phyloP scores from a whole-genome alignment of 2,888 invertebrate genomes.

The Pandemis corylana region DNA sequence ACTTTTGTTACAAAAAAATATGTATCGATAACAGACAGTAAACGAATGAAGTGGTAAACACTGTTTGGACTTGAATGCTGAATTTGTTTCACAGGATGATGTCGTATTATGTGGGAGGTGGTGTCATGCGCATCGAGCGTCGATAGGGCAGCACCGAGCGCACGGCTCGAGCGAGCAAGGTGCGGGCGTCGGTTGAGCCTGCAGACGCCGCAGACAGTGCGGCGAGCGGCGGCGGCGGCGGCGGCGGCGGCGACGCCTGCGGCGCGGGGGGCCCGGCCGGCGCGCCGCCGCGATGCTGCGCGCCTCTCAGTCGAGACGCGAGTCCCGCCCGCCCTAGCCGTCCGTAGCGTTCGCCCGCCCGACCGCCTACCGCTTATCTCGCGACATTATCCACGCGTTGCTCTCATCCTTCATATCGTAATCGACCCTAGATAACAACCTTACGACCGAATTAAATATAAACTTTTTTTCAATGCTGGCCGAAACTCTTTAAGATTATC shows the following conservation, averaged over 20 bases:
- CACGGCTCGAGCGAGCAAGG: conserved; percentile 25
- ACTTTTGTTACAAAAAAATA: no score
- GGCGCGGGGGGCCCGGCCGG: conserved; percentile 75
- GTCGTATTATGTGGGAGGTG: conserved; percentile 6
- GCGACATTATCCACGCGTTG: conserved; percentile 63
- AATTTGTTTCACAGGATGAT: conserved; percentile 5
- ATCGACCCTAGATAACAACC: conserved; percentile 63
- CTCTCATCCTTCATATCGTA: conserved; percentile 49
- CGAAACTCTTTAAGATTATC: conserved; percentile 56
- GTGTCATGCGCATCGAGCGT: conserved; percentile 33
- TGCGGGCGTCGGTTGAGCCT: conserved; percentile 42
- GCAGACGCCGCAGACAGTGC: conserved; percentile 45
- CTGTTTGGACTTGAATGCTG: not conserved
- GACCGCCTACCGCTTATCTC: conserved; percentile 66
- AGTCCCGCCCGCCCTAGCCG: conserved; percentile 85
- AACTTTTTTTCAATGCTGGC: conserved; percentile 50
- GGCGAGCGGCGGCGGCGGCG: conserved; percentile 43
- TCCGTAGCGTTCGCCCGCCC: conserved; percentile 73
- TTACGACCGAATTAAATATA: conserved; percentile 55
- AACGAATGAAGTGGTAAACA: not conserved
- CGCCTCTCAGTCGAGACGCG: conserved; percentile 88
- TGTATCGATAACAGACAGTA: no score
- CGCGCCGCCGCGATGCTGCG: conserved; percentile 87
- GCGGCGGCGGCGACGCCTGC: conserved; percentile 74
- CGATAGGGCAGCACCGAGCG: conserved; percentile 16